phyloP scores from a whole-genome alignment of 2,113 vertebrate species.

The Odontesthes bonariensis region DNA sequence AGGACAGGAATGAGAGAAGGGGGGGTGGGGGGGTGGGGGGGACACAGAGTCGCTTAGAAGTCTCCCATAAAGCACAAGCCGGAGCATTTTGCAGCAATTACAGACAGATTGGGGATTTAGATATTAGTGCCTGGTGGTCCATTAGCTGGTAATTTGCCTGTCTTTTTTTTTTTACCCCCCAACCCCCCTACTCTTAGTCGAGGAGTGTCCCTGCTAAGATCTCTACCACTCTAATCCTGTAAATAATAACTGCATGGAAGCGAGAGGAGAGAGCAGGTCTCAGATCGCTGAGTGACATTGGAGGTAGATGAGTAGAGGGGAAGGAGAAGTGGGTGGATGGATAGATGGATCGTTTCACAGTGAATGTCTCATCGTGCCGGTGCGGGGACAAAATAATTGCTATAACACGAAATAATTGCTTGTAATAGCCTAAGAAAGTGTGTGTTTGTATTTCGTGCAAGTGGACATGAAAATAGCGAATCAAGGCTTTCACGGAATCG shows the following conservation, averaged over 20 bases:
- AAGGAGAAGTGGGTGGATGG: neutral
- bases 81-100: constrained; percentile 79
- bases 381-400: neutral
- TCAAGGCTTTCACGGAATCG: too few species aligned
- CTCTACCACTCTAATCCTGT: constrained; percentile 76
- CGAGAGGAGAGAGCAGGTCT: constrained; percentile 38
- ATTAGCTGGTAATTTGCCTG: constrained; percentile 82
- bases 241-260: constrained; percentile 69
- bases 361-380: neutral
- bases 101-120: constrained; percentile 82
- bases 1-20: constrained; percentile 46
- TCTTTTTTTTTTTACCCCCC: constrained; percentile 52
- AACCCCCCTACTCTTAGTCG: constrained; percentile 57
- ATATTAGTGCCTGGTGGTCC: constrained; percentile 81
- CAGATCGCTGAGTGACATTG: constrained; percentile 55
- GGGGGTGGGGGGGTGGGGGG: neutral
- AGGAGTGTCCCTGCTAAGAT: constrained; percentile 70
- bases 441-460: neutral
- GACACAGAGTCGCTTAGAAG: constrained; percentile 64
- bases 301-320: constrained; percentile 28
- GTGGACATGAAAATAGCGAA: too few species aligned
- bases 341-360: neutral
- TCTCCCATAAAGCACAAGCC: constrained; percentile 69
- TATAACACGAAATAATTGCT: neutral
- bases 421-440: neutral